Conservation (phyloP, 2,888 invertebrate genomes). For the Himalopsyche tibetana region DNA sequence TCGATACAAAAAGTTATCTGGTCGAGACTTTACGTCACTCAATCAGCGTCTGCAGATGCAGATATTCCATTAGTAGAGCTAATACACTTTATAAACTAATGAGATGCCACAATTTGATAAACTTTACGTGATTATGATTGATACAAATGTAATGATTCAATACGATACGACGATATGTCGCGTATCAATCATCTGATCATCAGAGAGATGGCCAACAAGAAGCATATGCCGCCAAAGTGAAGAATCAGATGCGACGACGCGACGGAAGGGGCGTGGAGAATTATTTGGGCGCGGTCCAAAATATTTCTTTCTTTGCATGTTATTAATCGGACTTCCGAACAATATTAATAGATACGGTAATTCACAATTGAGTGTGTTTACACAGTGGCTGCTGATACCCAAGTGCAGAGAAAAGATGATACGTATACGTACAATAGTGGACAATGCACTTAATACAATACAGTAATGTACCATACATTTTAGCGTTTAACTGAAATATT, state of each 20-base stretch:
- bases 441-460: no score
- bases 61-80: no score
- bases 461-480: no score
- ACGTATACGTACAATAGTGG: no score
- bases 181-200: not conserved
- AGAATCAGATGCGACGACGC: not conserved
- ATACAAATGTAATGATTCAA: not conserved
- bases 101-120: not conserved
- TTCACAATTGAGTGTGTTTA: not conserved
- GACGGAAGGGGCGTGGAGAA: not conserved
- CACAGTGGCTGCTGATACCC: no score
- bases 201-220: not conserved
- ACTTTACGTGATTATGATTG: not conserved
- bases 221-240: not conserved
- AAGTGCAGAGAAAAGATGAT: no score
- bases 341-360: slow-evolving; percentile 20
- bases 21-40: no score
- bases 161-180: not conserved
- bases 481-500: no score
- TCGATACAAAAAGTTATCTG: no score
- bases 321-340: slow-evolving; percentile 12
- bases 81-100: no score
- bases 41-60: no score
- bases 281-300: not conserved
- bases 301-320: slow-evolving; percentile 29